A percentile compares a stretch with the other conserved stretches of the same genome.
These are phyloP conservation scores for Hypena proboscidalis DNA, from an alignment of 2,888 invertebrate genomes.

Conservation along the genomic window DNA sequence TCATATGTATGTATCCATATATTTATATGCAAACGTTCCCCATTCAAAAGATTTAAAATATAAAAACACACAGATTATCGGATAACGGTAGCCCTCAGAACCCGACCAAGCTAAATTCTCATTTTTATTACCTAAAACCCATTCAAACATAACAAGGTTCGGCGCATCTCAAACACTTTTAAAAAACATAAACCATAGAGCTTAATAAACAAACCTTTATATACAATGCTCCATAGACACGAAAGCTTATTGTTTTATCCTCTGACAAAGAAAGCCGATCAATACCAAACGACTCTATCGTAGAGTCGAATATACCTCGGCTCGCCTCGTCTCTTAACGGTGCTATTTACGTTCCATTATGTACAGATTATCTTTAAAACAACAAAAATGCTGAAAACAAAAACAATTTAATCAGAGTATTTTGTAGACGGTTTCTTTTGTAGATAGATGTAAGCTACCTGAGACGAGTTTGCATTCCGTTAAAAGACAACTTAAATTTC, in stretches of 20 bases:
- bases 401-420: constrained; percentile 8
- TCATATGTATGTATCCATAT: too few species aligned
- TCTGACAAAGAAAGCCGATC: constrained; percentile 44
- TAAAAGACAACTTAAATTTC: too few species aligned
- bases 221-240: background rate
- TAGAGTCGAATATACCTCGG: constrained; percentile 1
- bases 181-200: background rate
- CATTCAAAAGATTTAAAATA: too few species aligned
- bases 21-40: too few species aligned
- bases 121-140: too few species aligned
- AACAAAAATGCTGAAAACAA: constrained; percentile 11
- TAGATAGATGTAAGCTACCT: background rate
- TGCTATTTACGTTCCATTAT: constrained; percentile 30
- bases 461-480: background rate
- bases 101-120: too few species aligned
- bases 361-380: constrained; percentile 34
- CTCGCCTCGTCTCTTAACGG: constrained; percentile 20
- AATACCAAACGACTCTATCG: constrained; percentile 30
- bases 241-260: constrained; percentile 47
- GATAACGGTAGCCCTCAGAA: too few species aligned
- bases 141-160: background rate
- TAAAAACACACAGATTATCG: too few species aligned
- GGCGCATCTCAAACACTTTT: background rate
- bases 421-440: background rate
- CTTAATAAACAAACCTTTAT: constrained; percentile 1